Evolutionary conservation across 2,113 vertebrate species (phyloP).

Genomic region (Pseudorhombus dupliciocellatus): DNA sequence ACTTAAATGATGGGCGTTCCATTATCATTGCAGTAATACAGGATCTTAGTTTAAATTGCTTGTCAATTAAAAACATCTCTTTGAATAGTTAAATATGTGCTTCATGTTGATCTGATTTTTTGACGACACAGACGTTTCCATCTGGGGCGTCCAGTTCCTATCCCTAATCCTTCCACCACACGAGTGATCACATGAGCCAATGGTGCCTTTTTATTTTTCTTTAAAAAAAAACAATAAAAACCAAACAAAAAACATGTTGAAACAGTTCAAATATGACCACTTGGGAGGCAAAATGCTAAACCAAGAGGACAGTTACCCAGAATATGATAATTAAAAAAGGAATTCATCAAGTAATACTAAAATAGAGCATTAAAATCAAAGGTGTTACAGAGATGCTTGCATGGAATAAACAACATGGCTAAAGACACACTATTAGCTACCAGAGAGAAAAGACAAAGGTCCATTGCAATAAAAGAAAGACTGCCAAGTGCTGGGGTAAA

Average conservation of each 20-base stretch:
- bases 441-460: conserved; percentile 83
- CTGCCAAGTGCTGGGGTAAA: conserved; percentile 87
- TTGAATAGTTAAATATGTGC: no score
- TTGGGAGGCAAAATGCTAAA: conserved; percentile 82
- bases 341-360: conserved; percentile 82
- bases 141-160: conserved; percentile 46
- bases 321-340: conserved; percentile 73
- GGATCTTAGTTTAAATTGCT: conserved; percentile 40
- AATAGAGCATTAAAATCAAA: conserved; percentile 80
- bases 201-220: conserved; percentile 82
- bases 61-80: neutral
- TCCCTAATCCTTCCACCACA: conserved; percentile 49
- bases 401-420: conserved; percentile 85
- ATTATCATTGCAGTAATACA: conserved; percentile 26
- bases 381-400: conserved; percentile 84
- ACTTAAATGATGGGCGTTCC: conserved; percentile 10
- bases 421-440: conserved; percentile 85
- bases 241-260: conserved; percentile 73
- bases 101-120: neutral
- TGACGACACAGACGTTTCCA: conserved; percentile 29
- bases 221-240: conserved; percentile 66
- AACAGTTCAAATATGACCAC: conserved; percentile 83
- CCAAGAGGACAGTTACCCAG: conserved; percentile 83
- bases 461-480: conserved; percentile 85
- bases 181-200: conserved; percentile 76